A percentile compares a stretch with the other conserved stretches of the same genome.
These are phyloP conservation scores for Eupithecia vulgata DNA, from an alignment of 2,888 invertebrate species.

Conservation along the genomic window DNA sequence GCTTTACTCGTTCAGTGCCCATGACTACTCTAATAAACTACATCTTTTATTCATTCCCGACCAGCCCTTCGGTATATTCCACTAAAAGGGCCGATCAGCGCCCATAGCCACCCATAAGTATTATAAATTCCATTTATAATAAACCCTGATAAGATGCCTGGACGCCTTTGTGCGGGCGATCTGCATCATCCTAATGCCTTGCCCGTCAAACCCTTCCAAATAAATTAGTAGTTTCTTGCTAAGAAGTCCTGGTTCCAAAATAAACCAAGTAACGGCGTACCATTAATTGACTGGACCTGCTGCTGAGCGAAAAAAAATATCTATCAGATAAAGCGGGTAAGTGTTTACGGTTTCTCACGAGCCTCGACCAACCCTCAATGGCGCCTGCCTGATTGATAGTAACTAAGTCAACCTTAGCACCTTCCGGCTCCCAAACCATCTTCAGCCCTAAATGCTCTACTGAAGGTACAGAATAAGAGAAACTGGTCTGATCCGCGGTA, in stretches of 20 bases:
- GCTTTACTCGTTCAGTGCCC: conserved; percentile 50
- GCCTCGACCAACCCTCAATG: conserved; percentile 81
- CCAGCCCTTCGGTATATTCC: conserved; percentile 28
- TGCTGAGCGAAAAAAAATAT: conserved; percentile 76
- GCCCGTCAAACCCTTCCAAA: conserved; percentile 76
- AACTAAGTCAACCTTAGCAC: conserved; percentile 75
- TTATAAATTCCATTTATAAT: conserved; percentile 55
- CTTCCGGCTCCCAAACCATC: conserved; percentile 50
- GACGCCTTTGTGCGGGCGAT: conserved; percentile 60
- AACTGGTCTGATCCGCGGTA: not conserved
- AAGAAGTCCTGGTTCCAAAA: conserved; percentile 73
- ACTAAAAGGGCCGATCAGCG: conserved; percentile 39
- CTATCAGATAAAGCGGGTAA: conserved; percentile 82
- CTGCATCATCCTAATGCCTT: conserved; percentile 68
- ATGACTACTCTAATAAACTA: conserved; percentile 24
- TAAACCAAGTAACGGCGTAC: conserved; percentile 81
- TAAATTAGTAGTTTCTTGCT: conserved; percentile 74
- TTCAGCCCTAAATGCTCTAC: conserved; percentile 46
- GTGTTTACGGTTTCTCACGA: conserved; percentile 84
- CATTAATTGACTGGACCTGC: conserved; percentile 83
- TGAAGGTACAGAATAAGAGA: conserved; percentile 47
- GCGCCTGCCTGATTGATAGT: conserved; percentile 83
- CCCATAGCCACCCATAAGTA: conserved; percentile 48
- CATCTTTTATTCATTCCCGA: conserved; percentile 33
- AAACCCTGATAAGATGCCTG: conserved; percentile 56